A percentile compares a stretch with the other conserved stretches of the same genome.
phyloP scores from a whole-genome alignment of 2,888 invertebrate species.

The Metellina segmentata region DNA sequence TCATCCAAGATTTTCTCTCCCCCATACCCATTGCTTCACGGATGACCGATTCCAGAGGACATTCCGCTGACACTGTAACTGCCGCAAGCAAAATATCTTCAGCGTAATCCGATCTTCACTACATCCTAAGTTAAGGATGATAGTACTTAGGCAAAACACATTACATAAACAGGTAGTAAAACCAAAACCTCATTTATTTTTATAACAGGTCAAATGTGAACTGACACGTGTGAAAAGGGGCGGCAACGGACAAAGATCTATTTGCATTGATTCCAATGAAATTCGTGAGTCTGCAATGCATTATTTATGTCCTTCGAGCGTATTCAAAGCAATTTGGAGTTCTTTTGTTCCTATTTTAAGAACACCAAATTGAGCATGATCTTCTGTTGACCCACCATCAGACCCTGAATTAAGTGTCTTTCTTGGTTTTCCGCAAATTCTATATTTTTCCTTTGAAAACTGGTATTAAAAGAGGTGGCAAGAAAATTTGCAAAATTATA shows the following conservation, averaged over 20 bases:
- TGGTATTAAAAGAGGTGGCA: no score
- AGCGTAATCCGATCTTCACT: slow-evolving; percentile 35
- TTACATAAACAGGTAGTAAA: background rate
- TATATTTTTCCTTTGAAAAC: no score
- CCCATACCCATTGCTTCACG: slow-evolving; percentile 33
- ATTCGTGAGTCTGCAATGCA: background rate
- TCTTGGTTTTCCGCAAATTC: no score
- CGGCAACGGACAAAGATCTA: background rate
- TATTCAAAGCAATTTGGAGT: background rate
- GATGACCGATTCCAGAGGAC: slow-evolving; percentile 58
- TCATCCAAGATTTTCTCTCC: slow-evolving; percentile 28
- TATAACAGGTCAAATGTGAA: background rate
- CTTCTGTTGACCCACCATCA: background rate
- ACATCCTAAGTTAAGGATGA: slow-evolving; percentile 5
- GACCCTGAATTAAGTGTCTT: background rate
- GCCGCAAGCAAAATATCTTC: slow-evolving; percentile 51
- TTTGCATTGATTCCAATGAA: background rate
- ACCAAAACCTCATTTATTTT: background rate
- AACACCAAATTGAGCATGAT: background rate
- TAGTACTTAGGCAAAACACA: slow-evolving; percentile 20
- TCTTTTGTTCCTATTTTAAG: background rate
- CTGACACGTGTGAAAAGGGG: background rate
- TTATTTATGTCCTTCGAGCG: background rate
- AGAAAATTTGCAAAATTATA: no score
- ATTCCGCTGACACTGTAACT: slow-evolving; percentile 32